A percentile compares a stretch with the other conserved stretches of the same genome.
phyloP scores from a whole-genome alignment of 2,797 vertebrate genomes.

The Prionace glauca region DNA sequence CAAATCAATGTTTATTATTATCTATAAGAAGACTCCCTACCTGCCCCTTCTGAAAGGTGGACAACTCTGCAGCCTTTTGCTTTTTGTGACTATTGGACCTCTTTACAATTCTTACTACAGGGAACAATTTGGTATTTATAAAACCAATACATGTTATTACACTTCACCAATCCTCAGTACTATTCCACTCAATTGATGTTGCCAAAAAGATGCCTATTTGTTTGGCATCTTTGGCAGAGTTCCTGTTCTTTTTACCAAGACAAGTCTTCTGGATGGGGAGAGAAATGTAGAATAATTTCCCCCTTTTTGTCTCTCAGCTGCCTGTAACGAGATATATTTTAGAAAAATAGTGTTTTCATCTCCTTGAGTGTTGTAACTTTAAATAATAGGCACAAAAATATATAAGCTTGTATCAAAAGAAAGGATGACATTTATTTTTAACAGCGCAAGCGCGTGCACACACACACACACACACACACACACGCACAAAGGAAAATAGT shows the following conservation, averaged over 20 bases:
- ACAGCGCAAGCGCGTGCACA: background rate
- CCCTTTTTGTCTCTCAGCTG: background rate
- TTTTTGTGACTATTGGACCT: background rate
- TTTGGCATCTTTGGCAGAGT: background rate
- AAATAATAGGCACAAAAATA: too few relatives aligned
- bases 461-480: background rate
- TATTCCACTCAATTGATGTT: background rate
- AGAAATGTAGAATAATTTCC: too few relatives aligned
- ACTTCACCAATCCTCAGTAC: background rate
- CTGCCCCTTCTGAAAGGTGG: background rate
- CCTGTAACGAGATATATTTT: too few relatives aligned
- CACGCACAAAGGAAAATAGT: background rate
- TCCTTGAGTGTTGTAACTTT: too few relatives aligned
- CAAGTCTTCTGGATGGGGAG: too few relatives aligned
- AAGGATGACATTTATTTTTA: too few relatives aligned
- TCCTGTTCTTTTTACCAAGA: background rate
- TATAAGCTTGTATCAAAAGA: too few relatives aligned
- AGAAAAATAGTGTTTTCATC: too few relatives aligned
- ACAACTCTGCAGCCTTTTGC: background rate
- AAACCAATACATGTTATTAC: background rate
- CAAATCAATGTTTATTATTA: background rate
- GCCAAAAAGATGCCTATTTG: background rate
- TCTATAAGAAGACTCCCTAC: background rate
- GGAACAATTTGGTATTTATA: background rate
- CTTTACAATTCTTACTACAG: background rate